Evolutionary conservation across 92 coral and sea anemone genomes (phyloP), one percentile per base, ranked within the genome.

Genomic region (Phenganax subtilis): DNA sequence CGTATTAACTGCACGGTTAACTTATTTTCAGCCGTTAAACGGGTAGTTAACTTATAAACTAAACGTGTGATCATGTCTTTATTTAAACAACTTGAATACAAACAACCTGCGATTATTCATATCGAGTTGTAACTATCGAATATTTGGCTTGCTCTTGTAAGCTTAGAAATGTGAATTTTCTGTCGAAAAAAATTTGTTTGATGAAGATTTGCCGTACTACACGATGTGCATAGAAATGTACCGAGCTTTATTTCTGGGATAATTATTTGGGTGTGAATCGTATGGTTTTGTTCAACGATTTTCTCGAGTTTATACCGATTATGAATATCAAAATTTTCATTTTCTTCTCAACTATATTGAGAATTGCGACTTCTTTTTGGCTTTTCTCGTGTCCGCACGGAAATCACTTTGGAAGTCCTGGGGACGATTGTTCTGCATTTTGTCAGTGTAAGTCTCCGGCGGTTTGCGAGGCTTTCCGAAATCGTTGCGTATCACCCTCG

Each of bases 351-450:
- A 29, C 47, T 68, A 0, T 68, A 0, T 2, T 68, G 12, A 25
- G 0, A 7, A 76, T 74, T 37, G 80, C 61, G 15, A 28, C 4
- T 12, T 81, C 86, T 1, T 90, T 92, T 64, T 91, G 98, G 98
- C 91, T 92, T 84, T 90, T 94, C 54, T 85, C 91, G 51, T 94
- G 98, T 86, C 90, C 92, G 79, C 97, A 87, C 72, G 97, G 98
- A 29, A 94, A 86, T 87, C 96, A 91, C n/a, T 44, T 80, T 8
- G 97, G 98, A 37, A 84, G 66, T 54, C 91, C 92, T 12, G 98
- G 98, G 37, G 93, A 94, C 71, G 71, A 67, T n/a, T 94, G 97
- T 73, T 94, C 96, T 59, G 91, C 80, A 29, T 90, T 92, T 71
- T 94, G 98, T 85, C 92, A 87, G n/a, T 94, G 98, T 63, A 90